Conservation (phyloP, 2,113 vertebrate genomes). For the Mastomys coucha region DNA sequence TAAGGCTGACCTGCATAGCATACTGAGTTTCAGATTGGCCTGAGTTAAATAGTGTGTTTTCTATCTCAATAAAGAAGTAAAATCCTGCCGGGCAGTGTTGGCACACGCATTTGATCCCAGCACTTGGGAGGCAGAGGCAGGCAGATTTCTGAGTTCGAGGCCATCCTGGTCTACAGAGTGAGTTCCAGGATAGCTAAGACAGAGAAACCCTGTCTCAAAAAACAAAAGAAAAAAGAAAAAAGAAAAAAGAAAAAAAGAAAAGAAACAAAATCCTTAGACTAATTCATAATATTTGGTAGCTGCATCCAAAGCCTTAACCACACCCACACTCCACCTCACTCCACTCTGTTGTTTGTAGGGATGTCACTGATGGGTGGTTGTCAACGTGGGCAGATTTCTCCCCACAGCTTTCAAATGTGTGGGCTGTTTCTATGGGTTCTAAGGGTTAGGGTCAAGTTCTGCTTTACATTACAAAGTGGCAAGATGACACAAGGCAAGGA, state of each 20-base stretch:
- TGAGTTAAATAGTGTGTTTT: background rate
- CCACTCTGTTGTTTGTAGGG: background rate
- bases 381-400: background rate
- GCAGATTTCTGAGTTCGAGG: too few relatives aligned
- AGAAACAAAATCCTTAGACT: background rate
- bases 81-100: too few relatives aligned
- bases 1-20: background rate
- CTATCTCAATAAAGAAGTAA: background rate
- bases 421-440: background rate
- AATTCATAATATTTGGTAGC: background rate
- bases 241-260: too few relatives aligned
- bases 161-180: too few relatives aligned
- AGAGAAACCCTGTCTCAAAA: too few relatives aligned
- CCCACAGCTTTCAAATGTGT: background rate
- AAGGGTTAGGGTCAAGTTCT: background rate
- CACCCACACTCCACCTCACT: fast-evolving
- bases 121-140: too few relatives aligned
- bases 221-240: too few relatives aligned
- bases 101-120: too few relatives aligned
- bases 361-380: background rate
- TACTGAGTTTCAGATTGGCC: background rate
- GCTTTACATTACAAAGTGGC: background rate
- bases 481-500: background rate
- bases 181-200: too few relatives aligned
- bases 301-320: background rate